Evolutionary conservation across 2,888 invertebrate species (phyloP).

Genomic region (Drosophila suboccidentalis): DNA sequence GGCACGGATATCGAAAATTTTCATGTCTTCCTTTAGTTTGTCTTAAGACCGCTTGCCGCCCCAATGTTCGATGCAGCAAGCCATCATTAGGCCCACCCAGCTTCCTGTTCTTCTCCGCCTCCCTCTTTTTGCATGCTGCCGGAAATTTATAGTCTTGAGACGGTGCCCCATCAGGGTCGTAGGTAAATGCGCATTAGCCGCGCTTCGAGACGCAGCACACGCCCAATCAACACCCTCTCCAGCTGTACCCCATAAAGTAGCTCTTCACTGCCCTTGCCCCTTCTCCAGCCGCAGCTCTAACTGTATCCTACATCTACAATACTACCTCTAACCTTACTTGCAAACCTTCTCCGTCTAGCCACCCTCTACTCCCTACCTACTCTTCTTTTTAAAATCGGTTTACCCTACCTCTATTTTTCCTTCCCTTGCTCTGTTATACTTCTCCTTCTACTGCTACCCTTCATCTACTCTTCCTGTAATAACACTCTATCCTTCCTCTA

Average conservation of each 20-base stretch:
- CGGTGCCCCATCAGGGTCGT: constrained; percentile 45
- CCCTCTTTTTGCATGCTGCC: constrained; percentile 31
- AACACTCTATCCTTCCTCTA: neutral
- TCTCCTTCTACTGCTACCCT: neutral
- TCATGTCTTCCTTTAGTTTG: constrained; percentile 82
- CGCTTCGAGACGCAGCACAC: constrained; percentile 28
- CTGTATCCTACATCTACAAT: neutral
- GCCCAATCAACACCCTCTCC: constrained; percentile 23
- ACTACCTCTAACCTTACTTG: neutral
- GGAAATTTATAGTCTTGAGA: constrained; percentile 74
- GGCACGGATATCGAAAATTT: constrained; percentile 81
- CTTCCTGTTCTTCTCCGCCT: neutral
- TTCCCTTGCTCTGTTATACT: neutral
- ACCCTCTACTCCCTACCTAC: neutral
- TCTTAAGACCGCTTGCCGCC: constrained; percentile 58
- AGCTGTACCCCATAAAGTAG: neutral
- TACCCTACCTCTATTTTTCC: neutral
- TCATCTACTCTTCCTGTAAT: constrained; percentile 2
- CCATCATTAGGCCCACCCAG: constrained; percentile 61
- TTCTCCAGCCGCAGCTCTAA: neutral
- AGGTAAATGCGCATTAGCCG: constrained; percentile 73
- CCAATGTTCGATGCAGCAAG: constrained; percentile 49
- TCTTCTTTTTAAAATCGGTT: neutral
- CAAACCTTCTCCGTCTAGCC: neutral
- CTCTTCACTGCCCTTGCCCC: too few species aligned